Conservation (phyloP, 1,140 invertebrate genomes). For the Venustaconcha ellipsiformis region DNA sequence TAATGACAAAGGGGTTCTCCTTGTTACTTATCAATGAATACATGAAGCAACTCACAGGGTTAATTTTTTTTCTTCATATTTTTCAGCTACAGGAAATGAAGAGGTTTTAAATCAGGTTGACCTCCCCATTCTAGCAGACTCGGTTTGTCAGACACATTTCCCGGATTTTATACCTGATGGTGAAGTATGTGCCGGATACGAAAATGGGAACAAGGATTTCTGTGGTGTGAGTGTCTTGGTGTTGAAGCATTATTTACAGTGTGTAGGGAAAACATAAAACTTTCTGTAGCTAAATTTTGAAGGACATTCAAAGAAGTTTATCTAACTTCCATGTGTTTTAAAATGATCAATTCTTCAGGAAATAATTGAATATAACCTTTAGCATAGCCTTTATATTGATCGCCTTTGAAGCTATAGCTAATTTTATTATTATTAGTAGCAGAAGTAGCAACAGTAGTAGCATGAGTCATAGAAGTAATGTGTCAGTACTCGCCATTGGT, state of each 20-base stretch:
- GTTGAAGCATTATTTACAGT: too few relatives aligned
- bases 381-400: too few relatives aligned
- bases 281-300: too few relatives aligned
- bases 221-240: slow-evolving; percentile 7
- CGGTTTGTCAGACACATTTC: slow-evolving; percentile 11
- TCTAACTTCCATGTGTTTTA: too few relatives aligned
- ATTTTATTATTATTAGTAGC: neutral
- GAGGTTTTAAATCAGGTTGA: slow-evolving; percentile 26
- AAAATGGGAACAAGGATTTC: slow-evolving; percentile 29
- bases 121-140: slow-evolving; percentile 16
- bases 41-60: too few relatives aligned
- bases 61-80: neutral
- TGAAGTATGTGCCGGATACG: slow-evolving; percentile 23
- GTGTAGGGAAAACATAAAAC: too few relatives aligned
- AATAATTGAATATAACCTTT: too few relatives aligned
- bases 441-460: neutral
- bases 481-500: neutral
- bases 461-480: neutral
- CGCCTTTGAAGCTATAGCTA: too few relatives aligned
- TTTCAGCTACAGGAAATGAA: slow-evolving; percentile 21
- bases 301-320: too few relatives aligned
- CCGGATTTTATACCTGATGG: slow-evolving; percentile 9
- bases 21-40: too few relatives aligned
- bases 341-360: too few relatives aligned
- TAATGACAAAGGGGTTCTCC: too few relatives aligned